Percentiles rank a stretch among this genome's conserved stretches.
Evolutionary conservation across 2,888 invertebrate species (phyloP).

Genomic region (Amiota communis): DNA sequence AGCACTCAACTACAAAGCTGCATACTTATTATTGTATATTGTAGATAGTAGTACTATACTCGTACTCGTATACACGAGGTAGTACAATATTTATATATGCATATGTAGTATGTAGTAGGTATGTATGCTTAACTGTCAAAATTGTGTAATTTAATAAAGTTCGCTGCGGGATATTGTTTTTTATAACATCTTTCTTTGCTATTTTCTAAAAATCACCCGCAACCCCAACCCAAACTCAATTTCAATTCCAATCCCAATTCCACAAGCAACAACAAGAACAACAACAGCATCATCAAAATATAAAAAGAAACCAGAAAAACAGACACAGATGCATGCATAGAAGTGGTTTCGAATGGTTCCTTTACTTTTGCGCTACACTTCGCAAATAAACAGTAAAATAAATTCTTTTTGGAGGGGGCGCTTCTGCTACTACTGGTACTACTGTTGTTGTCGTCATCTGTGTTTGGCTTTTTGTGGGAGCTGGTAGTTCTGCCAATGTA

Average conservation of each 20-base stretch:
- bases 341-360: background rate
- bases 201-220: slow-evolving; percentile 13
- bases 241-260: background rate
- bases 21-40: no score
- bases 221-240: background rate
- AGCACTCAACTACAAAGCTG: slow-evolving; percentile 49
- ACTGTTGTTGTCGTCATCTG: background rate
- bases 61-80: no score
- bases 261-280: background rate
- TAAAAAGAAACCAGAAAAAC: slow-evolving; percentile 22
- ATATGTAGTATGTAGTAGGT: no score
- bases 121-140: slow-evolving; percentile 68
- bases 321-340: slow-evolving; percentile 26
- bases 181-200: slow-evolving; percentile 22
- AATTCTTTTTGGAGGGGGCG: slow-evolving; percentile 2
- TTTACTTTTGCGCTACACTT: slow-evolving; percentile 20
- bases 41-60: no score
- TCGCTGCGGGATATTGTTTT: slow-evolving; percentile 71
- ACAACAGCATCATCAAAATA: background rate
- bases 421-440: background rate
- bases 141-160: slow-evolving; percentile 73
- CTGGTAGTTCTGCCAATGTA: background rate
- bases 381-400: slow-evolving; percentile 29
- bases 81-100: no score
- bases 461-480: background rate